phyloP scores from a whole-genome alignment of 1,140 invertebrate species.

The Drosophila equinoxialis region DNA sequence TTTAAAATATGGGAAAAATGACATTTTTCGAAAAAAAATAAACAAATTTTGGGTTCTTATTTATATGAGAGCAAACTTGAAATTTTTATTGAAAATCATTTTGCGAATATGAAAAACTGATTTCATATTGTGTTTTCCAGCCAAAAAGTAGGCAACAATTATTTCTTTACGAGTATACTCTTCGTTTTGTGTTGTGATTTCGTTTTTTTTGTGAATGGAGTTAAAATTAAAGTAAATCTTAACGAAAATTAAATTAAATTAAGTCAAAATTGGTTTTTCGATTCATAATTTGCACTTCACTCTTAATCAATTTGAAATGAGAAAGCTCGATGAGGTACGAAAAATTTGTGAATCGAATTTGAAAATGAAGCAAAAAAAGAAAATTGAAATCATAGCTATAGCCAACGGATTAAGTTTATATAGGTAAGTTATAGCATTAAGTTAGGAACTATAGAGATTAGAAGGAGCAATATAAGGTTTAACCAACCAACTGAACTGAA shows the following conservation, averaged over 20 bases:
- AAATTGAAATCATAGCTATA: background rate
- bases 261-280: background rate
- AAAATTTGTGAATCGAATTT: background rate
- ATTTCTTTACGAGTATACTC: background rate
- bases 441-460: background rate
- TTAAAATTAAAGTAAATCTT: background rate
- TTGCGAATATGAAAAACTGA: background rate
- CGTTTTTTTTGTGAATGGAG: conserved; percentile 22
- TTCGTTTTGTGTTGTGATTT: background rate
- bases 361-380: background rate
- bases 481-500: conserved; percentile 11
- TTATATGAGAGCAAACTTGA: conserved; percentile 17
- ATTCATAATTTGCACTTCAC: background rate
- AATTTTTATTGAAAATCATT: conserved; percentile 12
- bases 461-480: conserved; percentile 1
- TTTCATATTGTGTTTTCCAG: background rate
- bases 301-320: background rate
- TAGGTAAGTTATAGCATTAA: background rate
- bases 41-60: background rate
- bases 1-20: background rate
- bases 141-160: conserved; percentile 38
- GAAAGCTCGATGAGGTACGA: background rate
- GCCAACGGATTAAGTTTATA: background rate
- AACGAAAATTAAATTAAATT: background rate
- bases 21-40: background rate